phyloP scores from a whole-genome alignment of 2,888 invertebrate genomes.

The Caenorhabditis wallacei region DNA sequence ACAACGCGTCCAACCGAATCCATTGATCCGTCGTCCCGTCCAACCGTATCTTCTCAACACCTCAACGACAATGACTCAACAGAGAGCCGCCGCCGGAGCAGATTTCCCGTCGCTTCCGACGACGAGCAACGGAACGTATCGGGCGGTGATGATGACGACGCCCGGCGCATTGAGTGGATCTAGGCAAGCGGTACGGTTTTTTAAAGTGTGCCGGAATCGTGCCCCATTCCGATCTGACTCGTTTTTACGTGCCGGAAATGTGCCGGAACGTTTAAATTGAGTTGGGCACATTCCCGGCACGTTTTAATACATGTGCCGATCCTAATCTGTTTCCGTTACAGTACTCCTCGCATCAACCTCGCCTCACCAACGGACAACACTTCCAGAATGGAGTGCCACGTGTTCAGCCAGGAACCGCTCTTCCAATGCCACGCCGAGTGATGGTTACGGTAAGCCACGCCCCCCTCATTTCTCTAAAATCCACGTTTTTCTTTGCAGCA shows the following conservation, averaged over 20 bases:
- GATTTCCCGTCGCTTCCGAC: neutral
- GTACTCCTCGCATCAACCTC: neutral
- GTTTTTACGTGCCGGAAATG: too few relatives aligned
- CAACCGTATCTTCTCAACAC: neutral
- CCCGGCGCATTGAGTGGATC: neutral
- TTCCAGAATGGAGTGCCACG: neutral
- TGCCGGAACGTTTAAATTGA: too few relatives aligned
- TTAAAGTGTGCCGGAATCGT: too few relatives aligned
- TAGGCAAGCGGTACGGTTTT: too few relatives aligned
- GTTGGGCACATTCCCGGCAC: too few relatives aligned
- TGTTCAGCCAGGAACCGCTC: neutral
- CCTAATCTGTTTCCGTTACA: neutral
- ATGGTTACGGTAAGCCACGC: neutral
- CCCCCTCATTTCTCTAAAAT: neutral
- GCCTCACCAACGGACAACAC: neutral
- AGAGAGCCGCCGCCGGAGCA: neutral
- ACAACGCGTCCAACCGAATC: neutral
- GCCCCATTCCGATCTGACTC: too few relatives aligned
- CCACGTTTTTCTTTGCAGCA: neutral
- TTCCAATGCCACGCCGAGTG: neutral
- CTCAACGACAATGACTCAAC: neutral
- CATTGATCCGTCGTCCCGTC: neutral
- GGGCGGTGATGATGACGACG: neutral
- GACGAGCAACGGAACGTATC: neutral
- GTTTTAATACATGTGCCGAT: too few relatives aligned